Percentiles rank a stretch among this genome's conserved stretches.
Evolutionary conservation across 2,113 vertebrate species (phyloP).

Genomic region (Sinosuthora webbiana): DNA sequence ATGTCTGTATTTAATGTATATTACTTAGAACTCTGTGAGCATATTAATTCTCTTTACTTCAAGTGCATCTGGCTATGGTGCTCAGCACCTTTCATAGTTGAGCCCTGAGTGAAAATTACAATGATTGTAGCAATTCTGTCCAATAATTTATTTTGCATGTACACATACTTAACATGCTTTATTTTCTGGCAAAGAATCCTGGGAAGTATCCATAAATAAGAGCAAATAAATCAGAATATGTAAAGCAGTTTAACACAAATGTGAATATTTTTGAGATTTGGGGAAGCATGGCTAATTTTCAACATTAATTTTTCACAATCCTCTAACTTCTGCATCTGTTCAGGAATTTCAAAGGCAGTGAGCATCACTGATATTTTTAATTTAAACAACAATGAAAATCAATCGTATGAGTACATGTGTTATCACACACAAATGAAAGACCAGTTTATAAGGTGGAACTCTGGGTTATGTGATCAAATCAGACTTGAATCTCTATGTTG

Average conservation of each 20-base stretch:
- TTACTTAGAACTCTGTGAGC: background rate
- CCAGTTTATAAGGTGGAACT: background rate
- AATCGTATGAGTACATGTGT: background rate
- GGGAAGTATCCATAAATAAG: background rate
- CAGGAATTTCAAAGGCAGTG: background rate
- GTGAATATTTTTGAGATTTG: background rate
- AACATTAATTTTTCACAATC: background rate
- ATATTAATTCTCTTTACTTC: background rate
- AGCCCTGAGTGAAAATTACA: background rate
- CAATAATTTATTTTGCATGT: background rate
- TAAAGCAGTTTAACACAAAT: constrained; percentile 5
- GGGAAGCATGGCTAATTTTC: background rate
- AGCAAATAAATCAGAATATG: constrained; percentile 6
- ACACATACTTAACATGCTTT: background rate
- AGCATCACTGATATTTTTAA: background rate
- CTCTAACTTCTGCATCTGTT: background rate
- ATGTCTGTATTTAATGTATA: background rate
- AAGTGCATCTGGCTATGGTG: background rate
- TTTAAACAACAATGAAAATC: background rate
- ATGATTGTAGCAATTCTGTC: background rate
- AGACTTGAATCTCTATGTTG: background rate
- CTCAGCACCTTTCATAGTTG: background rate
- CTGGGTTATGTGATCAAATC: background rate
- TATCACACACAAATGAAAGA: background rate
- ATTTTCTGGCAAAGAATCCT: background rate